Evolutionary conservation across 2,797 vertebrate genomes (phyloP), one percentile per base, ranked within the genome.

Genomic region (Selene dorsalis): DNA sequence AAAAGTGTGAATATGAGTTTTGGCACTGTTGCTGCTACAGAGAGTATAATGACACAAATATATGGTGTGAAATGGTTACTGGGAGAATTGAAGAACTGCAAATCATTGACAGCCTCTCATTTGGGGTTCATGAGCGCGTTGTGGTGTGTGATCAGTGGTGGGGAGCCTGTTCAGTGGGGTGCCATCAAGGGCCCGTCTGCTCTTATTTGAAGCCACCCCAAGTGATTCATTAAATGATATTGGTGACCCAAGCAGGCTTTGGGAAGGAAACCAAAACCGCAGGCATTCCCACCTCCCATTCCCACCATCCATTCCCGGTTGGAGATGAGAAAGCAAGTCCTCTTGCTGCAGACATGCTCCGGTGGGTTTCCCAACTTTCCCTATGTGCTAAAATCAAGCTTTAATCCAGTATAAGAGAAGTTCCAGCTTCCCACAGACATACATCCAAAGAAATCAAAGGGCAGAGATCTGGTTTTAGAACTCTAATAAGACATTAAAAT

Each of bases 171-270:
- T 82, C 87, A 75, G 83, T 57, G 73, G 90, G 82, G 89, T 85
- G 86, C 86, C 88, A 88, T 90, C 60, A 69, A 73, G 69, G 73
- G 76, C 82, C 41, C 68, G 67, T 85, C 89, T 79, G 67, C 82
- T 87, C 80, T 73, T 58, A 81, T 80, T 86, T 84, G 69, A 89
- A 91, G 84, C 86, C 76, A 78, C 82, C 79, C 75, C 81, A 77
- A 88, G 83, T 73, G 86, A 93, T 91, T 92, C 78, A 89, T 86
- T 91, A 87, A 91, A 90, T 80, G 82, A 88, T 88, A 87, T 32
- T 88, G 83, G 85, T 90, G 85, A 91, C 88, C 87, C 82, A 68
- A 65, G 60, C 76, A 88, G 80, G 84, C 82, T 89, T 88, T 28
- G 84, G 80, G 62, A 77, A 84, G 75, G 81, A 87, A 90, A 87